A percentile compares a stretch with the other conserved stretches of the same genome.
These are phyloP conservation scores for Melanotaenia trifasciata DNA, from an alignment of 2,797 vertebrate genomes.

Conservation along the genomic window DNA sequence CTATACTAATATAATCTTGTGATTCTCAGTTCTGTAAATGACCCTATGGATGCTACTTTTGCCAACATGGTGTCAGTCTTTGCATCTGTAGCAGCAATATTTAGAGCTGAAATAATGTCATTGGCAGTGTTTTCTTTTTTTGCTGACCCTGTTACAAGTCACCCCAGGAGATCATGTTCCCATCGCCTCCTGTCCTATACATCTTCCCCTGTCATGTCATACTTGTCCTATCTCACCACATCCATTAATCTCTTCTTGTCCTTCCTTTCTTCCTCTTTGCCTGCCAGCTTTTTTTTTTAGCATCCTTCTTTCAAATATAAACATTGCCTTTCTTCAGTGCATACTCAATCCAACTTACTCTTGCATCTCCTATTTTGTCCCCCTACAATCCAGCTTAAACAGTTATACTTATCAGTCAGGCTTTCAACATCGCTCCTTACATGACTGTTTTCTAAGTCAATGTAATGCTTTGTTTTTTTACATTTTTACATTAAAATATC, in stretches of 20 bases:
- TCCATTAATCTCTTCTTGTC: constrained; percentile 16
- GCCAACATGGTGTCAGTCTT: background rate
- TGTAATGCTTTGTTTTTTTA: background rate
- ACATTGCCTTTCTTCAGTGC: background rate
- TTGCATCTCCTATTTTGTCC: background rate
- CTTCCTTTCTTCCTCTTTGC: constrained; percentile 12
- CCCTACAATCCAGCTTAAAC: background rate
- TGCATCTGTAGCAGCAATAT: background rate
- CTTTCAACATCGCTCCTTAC: background rate
- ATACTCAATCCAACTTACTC: constrained; percentile 4
- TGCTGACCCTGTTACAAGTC: background rate
- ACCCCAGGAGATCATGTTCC: constrained; percentile 9
- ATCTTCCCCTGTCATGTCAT: constrained; percentile 13
- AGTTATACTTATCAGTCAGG: background rate
- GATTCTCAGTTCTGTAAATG: background rate
- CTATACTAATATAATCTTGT: no score
- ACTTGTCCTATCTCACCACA: constrained; percentile 6
- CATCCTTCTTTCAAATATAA: background rate
- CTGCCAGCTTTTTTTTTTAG: constrained; percentile 8
- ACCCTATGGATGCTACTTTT: background rate
- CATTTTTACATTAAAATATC: constrained; percentile 8
- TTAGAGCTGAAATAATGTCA: background rate
- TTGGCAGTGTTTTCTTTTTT: background rate
- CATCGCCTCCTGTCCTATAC: constrained; percentile 10
- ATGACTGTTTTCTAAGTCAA: background rate